A percentile compares a stretch with the other conserved stretches of the same genome.
phyloP scores from a whole-genome alignment of 2,113 vertebrate genomes.

The Talpa occidentalis region DNA sequence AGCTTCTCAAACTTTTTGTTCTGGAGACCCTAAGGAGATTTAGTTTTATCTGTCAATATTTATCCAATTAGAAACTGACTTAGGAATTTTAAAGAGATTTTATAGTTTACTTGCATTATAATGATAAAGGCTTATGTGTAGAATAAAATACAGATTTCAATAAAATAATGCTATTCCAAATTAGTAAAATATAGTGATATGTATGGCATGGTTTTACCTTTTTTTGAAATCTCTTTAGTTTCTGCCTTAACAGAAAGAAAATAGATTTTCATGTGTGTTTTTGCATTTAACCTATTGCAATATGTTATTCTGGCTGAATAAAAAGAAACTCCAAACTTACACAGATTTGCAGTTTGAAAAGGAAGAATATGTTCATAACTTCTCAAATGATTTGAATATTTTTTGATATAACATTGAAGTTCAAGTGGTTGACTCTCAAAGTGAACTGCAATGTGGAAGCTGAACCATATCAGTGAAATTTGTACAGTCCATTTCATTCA shows the following conservation, averaged over 20 bases:
- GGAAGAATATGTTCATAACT: neutral
- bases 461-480: neutral
- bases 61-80: neutral
- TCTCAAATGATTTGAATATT: neutral
- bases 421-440: neutral
- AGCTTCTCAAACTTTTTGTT: neutral
- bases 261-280: neutral
- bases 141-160: neutral
- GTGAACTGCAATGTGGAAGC: neutral
- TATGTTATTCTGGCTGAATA: neutral
- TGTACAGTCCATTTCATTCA: neutral
- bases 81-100: neutral
- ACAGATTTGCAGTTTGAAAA: neutral
- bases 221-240: neutral
- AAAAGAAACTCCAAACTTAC: neutral
- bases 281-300: neutral
- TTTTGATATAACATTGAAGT: neutral
- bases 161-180: constrained; percentile 39
- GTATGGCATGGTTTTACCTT: neutral
- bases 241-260: neutral
- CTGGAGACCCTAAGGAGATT: neutral
- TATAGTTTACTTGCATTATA: neutral
- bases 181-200: neutral
- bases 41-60: neutral
- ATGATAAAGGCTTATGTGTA: neutral